Conservation (phyloP, 2,888 invertebrate species). For the Agrotis ipsilon region DNA sequence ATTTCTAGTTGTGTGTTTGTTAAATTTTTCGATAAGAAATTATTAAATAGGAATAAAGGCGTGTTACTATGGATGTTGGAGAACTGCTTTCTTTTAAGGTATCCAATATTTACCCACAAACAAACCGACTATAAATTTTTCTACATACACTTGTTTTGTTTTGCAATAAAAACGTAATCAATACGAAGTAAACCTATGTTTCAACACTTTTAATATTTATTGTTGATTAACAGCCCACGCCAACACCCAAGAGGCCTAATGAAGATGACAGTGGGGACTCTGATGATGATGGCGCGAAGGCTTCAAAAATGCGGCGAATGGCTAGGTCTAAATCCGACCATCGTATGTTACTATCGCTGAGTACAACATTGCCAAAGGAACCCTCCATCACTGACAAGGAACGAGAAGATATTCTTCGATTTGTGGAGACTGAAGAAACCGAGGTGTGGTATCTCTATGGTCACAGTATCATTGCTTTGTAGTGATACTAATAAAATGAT, state of each 20-base stretch:
- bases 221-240: conserved; percentile 92
- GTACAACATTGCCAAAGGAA: conserved; percentile 91
- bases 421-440: conserved; percentile 95
- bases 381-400: conserved; percentile 93
- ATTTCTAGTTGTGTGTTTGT: conserved; percentile 19
- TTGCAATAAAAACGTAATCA: neutral
- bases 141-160: neutral
- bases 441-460: conserved; percentile 86
- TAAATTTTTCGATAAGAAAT: conserved; percentile 1
- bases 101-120: conserved; percentile 41
- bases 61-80: conserved; percentile 84
- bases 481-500: too few relatives aligned
- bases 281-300: conserved; percentile 92
- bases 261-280: conserved; percentile 93
- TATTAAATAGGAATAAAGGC: neutral
- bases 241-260: conserved; percentile 94
- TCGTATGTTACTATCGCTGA: conserved; percentile 78
- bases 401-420: conserved; percentile 95
- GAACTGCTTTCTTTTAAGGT: conserved; percentile 89
- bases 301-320: conserved; percentile 92
- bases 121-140: neutral
- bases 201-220: neutral
- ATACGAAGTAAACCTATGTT: neutral
- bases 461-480: neutral
- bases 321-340: conserved; percentile 89